A percentile compares a stretch with the other conserved stretches of the same genome.
These are phyloP conservation scores for Jaculus jaculus DNA, from an alignment of 2,113 vertebrate genomes.

Conservation along the genomic window DNA sequence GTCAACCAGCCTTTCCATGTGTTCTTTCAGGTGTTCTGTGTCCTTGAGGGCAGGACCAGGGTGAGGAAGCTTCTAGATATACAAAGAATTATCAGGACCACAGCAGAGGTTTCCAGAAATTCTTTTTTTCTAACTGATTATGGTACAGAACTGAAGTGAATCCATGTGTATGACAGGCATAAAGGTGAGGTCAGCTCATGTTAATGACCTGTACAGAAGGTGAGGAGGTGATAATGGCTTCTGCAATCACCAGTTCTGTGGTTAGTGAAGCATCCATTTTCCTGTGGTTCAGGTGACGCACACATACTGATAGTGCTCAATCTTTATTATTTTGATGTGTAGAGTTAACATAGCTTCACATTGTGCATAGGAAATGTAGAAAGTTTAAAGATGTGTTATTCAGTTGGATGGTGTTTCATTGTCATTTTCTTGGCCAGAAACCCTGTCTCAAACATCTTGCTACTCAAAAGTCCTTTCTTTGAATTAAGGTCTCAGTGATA, in stretches of 20 bases:
- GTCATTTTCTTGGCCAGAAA: neutral
- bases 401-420: neutral
- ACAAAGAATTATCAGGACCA: neutral
- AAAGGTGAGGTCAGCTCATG: neutral
- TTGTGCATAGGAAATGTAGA: neutral
- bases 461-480: constrained; percentile 1
- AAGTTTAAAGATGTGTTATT: neutral
- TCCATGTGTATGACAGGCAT: neutral
- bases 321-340: neutral
- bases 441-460: neutral
- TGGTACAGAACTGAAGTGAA: too few species aligned
- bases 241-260: neutral
- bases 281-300: neutral
- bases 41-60: neutral
- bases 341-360: neutral
- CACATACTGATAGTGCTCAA: neutral
- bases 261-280: neutral
- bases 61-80: neutral
- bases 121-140: neutral
- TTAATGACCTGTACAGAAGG: neutral
- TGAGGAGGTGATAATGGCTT: neutral
- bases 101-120: neutral
- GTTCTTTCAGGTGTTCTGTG: neutral
- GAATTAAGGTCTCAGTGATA: neutral
- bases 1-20: neutral